Evolutionary conservation across 1,140 invertebrate genomes (phyloP).

Genomic region (Dendroctonus valens): DNA sequence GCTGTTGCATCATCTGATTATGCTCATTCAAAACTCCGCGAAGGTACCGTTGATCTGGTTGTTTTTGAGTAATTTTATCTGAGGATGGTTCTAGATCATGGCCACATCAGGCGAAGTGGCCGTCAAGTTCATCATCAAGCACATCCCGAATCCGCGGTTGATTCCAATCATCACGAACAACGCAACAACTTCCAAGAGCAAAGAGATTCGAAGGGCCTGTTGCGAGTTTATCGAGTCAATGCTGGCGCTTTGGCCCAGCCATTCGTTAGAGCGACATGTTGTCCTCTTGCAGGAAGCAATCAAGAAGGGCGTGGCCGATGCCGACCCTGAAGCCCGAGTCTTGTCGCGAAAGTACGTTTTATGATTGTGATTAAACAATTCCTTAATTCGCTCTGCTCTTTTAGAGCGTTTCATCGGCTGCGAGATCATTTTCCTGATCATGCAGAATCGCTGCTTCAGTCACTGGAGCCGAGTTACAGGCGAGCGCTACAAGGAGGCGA

Average conservation of each 20-base stretch:
- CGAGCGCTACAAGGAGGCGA: conserved; percentile 71
- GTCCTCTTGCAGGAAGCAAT: conserved; percentile 78
- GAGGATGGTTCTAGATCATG: conserved; percentile 66
- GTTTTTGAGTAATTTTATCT: no score
- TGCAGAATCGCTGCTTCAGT: conserved; percentile 80
- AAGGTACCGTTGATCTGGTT: conserved; percentile 61
- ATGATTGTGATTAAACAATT: not conserved
- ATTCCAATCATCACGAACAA: conserved; percentile 84
- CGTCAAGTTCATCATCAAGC: conserved; percentile 85
- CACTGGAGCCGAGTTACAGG: conserved; percentile 82
- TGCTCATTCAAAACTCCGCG: conserved; percentile 92
- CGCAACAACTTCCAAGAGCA: conserved; percentile 79
- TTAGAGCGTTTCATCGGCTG: conserved; percentile 87
- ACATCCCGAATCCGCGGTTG: conserved; percentile 81
- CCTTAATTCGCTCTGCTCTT: conserved; percentile 38
- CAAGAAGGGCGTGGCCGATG: conserved; percentile 87
- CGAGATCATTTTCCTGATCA: conserved; percentile 87
- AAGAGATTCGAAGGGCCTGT: conserved; percentile 79
- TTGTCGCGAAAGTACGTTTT: conserved; percentile 67
- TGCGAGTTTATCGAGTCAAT: conserved; percentile 86
- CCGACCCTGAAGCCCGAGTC: conserved; percentile 83
- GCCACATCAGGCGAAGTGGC: conserved; percentile 85
- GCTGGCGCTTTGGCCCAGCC: conserved; percentile 80
- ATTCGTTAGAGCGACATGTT: conserved; percentile 80
- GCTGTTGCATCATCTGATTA: conserved; percentile 80